Conservation (phyloP, 2,888 invertebrate genomes). For the Ennomos quercinarius region DNA sequence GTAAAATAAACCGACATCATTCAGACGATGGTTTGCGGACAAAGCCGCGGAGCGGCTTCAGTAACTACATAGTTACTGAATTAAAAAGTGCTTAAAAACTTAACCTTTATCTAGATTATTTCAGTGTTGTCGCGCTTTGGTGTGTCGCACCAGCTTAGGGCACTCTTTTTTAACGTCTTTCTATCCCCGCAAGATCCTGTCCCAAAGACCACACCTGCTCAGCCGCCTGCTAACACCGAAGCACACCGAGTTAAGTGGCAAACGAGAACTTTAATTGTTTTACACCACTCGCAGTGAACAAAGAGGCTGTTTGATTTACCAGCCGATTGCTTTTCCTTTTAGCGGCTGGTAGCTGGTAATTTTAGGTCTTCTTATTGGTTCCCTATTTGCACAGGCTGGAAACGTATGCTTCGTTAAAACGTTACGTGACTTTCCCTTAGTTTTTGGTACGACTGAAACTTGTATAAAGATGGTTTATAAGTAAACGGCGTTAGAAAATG, state of each 20-base stretch:
- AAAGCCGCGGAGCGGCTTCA: too few species aligned
- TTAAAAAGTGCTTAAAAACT: too few species aligned
- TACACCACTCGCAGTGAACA: conserved; percentile 51
- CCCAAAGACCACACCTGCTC: conserved; percentile 22
- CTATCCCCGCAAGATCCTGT: conserved; percentile 10
- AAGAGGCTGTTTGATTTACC: conserved; percentile 50
- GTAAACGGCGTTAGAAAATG: too few species aligned
- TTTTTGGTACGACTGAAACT: background rate
- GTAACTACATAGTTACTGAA: too few species aligned
- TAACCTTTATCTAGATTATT: too few species aligned
- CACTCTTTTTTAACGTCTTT: background rate
- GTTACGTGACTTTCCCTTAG: conserved; percentile 17
- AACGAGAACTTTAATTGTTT: conserved; percentile 73
- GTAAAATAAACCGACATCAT: too few species aligned
- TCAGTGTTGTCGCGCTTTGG: too few species aligned
- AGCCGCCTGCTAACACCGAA: conserved; percentile 62
- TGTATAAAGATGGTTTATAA: too few species aligned
- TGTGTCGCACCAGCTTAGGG: too few species aligned
- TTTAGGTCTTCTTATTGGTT: conserved; percentile 39
- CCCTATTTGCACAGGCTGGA: conserved; percentile 12
- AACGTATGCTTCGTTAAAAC: conserved; percentile 5
- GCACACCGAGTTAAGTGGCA: conserved; percentile 64
- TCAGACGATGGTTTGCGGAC: too few species aligned
- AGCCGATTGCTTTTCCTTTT: conserved; percentile 55
- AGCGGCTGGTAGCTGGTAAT: conserved; percentile 43